Percentiles rank a stretch among this genome's conserved stretches.
Evolutionary conservation across 2,113 vertebrate species (phyloP).

Genomic region (Nestor notabilis): DNA sequence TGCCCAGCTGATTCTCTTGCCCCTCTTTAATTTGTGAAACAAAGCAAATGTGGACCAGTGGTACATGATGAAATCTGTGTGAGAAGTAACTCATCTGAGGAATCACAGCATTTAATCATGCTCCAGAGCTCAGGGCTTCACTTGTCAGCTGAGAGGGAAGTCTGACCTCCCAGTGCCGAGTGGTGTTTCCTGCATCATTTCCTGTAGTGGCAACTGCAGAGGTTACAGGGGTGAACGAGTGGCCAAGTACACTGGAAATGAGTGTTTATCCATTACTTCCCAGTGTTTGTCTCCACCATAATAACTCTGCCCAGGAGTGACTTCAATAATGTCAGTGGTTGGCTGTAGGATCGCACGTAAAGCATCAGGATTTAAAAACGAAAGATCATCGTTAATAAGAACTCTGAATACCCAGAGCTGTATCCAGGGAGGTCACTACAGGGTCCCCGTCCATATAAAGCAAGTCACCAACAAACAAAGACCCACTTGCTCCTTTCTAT

Average conservation of each 20-base stretch:
- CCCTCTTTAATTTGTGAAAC: neutral
- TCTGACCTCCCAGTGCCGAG: neutral
- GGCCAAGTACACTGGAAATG: neutral
- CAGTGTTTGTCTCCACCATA: neutral
- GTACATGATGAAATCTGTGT: neutral
- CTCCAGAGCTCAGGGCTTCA: neutral
- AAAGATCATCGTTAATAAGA: neutral
- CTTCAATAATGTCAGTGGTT: neutral
- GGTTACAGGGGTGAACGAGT: neutral
- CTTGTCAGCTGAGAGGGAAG: neutral
- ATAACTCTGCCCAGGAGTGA: neutral
- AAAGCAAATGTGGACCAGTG: neutral
- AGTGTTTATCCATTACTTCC: slow-evolving; percentile 29
- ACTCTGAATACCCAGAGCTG: neutral
- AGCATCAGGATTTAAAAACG: neutral
- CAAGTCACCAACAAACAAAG: neutral
- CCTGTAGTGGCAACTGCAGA: neutral
- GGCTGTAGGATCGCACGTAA: neutral
- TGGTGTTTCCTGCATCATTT: neutral
- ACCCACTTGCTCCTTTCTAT: neutral
- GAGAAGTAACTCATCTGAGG: neutral
- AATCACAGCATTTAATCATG: neutral
- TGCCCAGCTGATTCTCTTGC: neutral
- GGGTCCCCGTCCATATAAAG: neutral
- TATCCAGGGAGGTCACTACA: neutral